Evolutionary conservation across 2,888 invertebrate genomes (phyloP).

Genomic region (Ctena decussata): DNA sequence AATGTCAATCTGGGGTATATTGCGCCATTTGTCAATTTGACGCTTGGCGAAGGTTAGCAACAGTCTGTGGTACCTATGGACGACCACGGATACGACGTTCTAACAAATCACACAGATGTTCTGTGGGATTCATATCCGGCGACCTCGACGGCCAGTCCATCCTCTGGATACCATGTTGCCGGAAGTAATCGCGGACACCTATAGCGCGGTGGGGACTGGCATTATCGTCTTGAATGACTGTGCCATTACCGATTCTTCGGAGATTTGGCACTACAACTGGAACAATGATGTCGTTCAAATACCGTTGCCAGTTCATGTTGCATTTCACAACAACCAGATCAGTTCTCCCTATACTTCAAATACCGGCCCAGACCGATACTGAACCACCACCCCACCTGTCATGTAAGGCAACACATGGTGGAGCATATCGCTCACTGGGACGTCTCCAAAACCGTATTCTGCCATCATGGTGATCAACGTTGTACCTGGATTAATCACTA

Average conservation of each 20-base stretch:
- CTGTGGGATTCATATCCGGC: too few species aligned
- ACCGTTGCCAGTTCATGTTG: background rate
- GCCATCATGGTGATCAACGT: too few species aligned
- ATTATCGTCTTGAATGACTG: slow-evolving; percentile 12
- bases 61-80: too few species aligned
- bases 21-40: too few species aligned
- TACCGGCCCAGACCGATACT: background rate
- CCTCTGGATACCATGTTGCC: slow-evolving; percentile 7
- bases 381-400: background rate
- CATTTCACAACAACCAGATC: too few species aligned
- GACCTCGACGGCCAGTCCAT: slow-evolving; percentile 18
- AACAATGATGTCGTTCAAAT: background rate
- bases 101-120: too few species aligned
- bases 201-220: slow-evolving; percentile 10
- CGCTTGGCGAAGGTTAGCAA: too few species aligned
- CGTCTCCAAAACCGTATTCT: background rate
- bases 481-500: background rate
- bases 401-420: background rate
- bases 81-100: too few species aligned
- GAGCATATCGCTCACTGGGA: background rate
- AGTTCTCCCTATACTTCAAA: background rate
- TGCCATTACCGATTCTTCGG: background rate
- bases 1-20: too few species aligned
- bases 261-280: background rate
- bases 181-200: background rate